Base-by-base conservation (phyloP, 2,797 vertebrate species). In the Enteromius argenteus region DNA sequence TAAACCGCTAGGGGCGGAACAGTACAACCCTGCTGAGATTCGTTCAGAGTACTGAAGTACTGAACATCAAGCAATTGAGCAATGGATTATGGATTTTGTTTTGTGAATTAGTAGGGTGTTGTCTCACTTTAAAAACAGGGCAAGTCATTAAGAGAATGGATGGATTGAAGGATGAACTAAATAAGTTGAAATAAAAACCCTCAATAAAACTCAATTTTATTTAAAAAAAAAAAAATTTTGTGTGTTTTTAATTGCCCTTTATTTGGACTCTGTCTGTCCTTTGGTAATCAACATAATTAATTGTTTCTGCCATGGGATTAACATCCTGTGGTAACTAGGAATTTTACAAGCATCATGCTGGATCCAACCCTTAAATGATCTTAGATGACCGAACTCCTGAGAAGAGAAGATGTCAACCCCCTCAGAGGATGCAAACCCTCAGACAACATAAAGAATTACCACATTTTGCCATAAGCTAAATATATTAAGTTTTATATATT, bases 1-100 rank as follows among this genome's bases (percentile, higher is more conserved):
- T 81, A 88, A 86, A 87, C 84, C 84, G 60, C 82, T 76, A 71
- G 49, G 21, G 80, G 69, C 14, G 46, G 69, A 73, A 39, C 13
- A 9, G 68, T 27, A 46, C n/a, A 27, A 44, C 39, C n/a, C n/a
- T 14, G 68, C 3, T 15, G 3, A 44, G n/a, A 44, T 27, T 42
- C 0, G n/a, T 3, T 44, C 13, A 44, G 27, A 71, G 44, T 27
- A 27, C 27, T 27, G 3, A 23, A 42, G 21, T 42, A 42, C 39
- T 42, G 13, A 69, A 23, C 5, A 69, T 69, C 3, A 58, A 23
- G 53, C n/a, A 58, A 23, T 58, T 58, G 10, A 58, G 21, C 2
- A 69, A 23, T 69, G 21, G 37, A 42, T 62, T 64, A 3, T 60
- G 4, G 11, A 23, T 58, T 58, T 27, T 13, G 27, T 58, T 58